Evolutionary conservation across 2,888 invertebrate species (phyloP), one percentile per base, ranked within the genome.

Genomic region (Choristoneura rosaceana): DNA sequence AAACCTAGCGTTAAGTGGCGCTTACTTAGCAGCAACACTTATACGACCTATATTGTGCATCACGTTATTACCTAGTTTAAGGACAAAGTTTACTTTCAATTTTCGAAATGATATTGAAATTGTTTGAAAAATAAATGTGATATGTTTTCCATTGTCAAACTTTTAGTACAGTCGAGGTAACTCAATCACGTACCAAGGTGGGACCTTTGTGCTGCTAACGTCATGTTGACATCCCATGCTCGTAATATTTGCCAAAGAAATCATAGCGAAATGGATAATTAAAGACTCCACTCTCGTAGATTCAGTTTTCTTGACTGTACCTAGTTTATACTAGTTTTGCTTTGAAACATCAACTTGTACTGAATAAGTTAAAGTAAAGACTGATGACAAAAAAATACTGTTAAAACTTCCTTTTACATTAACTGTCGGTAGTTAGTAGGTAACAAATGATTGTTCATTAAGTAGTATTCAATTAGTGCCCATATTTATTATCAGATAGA

Each of bases 1-100:
- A 68, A 86, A 84, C 74, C 81, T 93, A 76, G 80, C 82, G 55
- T 82, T 88, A 59, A 89, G 87, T 76, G 81, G 86, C 74, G 75
- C 81, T 65, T 90, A 85, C 78, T 81, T 93, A 68, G 38, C 74
- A 45, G 84, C 85, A n/a, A 77, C 81, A 58, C 71, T 84, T 55
- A 68, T 87, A 47, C 80, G 87, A 5, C 88, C 88, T 25, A 12
- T 88, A 10, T 59, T 88, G 73, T 88, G 81, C 82, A 85, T 82
- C 80, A 80, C 78, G 75, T 81, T 81, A 69, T 81, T 86, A 65
- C 82, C 83, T 7, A 76, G 75, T 61, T 70, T 86, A 75, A 79
- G 76, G 64, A 69, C 70, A 45, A 69, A 74, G 64, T 76, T 78
- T 14, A 58, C 59, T 17, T 70, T 69, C 33, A 65, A 63, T 47